A percentile compares a stretch with the other conserved stretches of the same genome.
phyloP scores from a whole-genome alignment of 1,140 invertebrate genomes.

The Dreissena rostriformis region DNA sequence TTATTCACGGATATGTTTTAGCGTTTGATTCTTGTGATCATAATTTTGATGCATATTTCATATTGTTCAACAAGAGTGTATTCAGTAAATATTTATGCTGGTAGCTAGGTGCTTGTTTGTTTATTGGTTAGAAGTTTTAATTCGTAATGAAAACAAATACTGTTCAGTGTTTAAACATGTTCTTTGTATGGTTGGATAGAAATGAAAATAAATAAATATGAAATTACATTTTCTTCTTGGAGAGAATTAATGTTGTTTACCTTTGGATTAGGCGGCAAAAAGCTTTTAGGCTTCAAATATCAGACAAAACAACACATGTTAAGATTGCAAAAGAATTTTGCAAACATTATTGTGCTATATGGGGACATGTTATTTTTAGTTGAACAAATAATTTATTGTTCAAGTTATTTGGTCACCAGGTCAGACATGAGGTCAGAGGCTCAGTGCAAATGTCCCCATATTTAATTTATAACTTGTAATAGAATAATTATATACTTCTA shows the following conservation, averaged over 20 bases:
- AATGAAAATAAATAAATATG: slow-evolving; percentile 55
- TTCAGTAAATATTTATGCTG: slow-evolving; percentile 46
- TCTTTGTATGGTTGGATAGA: slow-evolving; percentile 15
- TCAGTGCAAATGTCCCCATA: too few relatives aligned
- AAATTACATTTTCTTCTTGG: slow-evolving; percentile 21
- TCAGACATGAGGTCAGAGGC: too few relatives aligned
- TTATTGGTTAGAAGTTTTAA: slow-evolving; percentile 47
- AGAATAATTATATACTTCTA: too few relatives aligned
- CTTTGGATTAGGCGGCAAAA: slow-evolving; percentile 43
- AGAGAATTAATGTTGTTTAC: slow-evolving; percentile 21
- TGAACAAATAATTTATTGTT: too few relatives aligned
- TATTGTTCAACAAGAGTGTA: slow-evolving; percentile 21
- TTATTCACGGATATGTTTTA: slow-evolving; percentile 16
- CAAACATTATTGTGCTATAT: too few relatives aligned
- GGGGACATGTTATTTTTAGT: too few relatives aligned
- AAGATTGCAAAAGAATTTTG: too few relatives aligned
- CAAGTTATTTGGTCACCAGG: too few relatives aligned
- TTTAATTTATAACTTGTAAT: too few relatives aligned
- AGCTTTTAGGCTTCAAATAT: slow-evolving; percentile 47
- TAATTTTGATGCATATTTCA: slow-evolving; percentile 38
- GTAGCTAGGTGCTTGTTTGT: slow-evolving; percentile 45
- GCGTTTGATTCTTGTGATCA: slow-evolving; percentile 26
- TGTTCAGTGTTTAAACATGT: slow-evolving; percentile 9
- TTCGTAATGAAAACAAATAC: slow-evolving; percentile 32
- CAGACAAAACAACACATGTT: too few relatives aligned